Evolutionary conservation across 2,888 invertebrate genomes (phyloP).

Genomic region (Elmis aenea): DNA sequence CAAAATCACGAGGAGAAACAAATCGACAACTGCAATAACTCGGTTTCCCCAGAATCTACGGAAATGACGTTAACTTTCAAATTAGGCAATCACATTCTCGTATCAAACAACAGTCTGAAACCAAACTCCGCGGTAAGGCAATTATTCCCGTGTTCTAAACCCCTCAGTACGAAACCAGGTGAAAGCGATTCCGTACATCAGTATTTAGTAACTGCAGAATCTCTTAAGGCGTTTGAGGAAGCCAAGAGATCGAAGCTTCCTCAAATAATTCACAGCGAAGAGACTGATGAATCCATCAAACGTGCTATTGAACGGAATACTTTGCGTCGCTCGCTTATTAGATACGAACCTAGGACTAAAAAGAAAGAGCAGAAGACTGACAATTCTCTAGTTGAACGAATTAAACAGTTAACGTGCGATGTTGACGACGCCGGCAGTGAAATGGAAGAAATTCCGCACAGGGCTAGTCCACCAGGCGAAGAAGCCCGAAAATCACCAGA

Average conservation of each 20-base stretch:
- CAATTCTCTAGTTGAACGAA: constrained; percentile 78
- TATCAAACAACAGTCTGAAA: constrained; percentile 54
- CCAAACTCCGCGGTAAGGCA: constrained; percentile 82
- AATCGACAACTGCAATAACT: constrained; percentile 21
- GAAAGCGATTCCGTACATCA: constrained; percentile 44
- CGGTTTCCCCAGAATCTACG: constrained; percentile 41
- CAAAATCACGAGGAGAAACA: constrained; percentile 23
- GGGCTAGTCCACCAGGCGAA: constrained; percentile 64
- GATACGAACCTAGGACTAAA: constrained; percentile 52
- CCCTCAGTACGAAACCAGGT: constrained; percentile 45
- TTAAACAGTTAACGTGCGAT: constrained; percentile 80
- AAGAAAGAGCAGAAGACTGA: constrained; percentile 56
- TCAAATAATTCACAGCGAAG: constrained; percentile 48
- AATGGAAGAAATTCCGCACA: constrained; percentile 39
- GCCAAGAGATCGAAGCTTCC: constrained; percentile 54
- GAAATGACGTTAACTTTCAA: constrained; percentile 56
- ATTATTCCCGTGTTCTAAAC: constrained; percentile 71
- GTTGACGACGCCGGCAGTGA: constrained; percentile 62
- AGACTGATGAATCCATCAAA: constrained; percentile 63
- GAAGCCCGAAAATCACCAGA: constrained; percentile 48
- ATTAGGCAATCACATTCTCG: constrained; percentile 52
- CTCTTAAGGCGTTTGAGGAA: constrained; percentile 65
- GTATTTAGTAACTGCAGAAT: constrained; percentile 68
- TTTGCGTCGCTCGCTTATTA: constrained; percentile 70
- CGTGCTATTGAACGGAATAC: constrained; percentile 81